Evolutionary conservation across 2,797 vertebrate species (phyloP).

Genomic region (Silurus aristotelis): DNA sequence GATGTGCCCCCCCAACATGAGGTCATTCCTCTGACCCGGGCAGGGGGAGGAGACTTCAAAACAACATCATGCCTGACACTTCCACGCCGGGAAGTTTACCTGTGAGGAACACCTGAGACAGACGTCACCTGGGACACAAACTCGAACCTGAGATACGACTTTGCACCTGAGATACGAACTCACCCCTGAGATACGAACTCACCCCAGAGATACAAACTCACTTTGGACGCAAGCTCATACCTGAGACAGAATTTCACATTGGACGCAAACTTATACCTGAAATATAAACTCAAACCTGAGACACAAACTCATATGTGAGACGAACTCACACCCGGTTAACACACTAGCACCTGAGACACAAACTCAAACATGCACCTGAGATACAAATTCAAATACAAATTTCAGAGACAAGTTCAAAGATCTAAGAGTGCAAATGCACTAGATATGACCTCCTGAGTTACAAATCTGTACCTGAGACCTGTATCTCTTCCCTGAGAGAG

Average conservation of each 20-base stretch:
- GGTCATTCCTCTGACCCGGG: conserved; percentile 93
- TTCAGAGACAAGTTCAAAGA: conserved; percentile 3
- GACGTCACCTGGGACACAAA: not conserved
- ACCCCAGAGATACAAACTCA: not conserved
- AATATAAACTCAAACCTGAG: not conserved
- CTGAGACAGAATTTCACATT: not conserved
- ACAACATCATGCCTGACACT: conserved; percentile 94
- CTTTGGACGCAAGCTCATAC: not conserved
- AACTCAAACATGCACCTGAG: conserved; percentile 32
- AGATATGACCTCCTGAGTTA: not conserved
- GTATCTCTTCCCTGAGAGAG: not conserved
- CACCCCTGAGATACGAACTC: not conserved
- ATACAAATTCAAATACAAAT: not conserved
- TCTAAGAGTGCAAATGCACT: too few species aligned
- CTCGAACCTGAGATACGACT: conserved; percentile 33
- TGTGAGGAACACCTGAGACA: conserved; percentile 73
- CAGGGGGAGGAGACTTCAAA: conserved; percentile 89
- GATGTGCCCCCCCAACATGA: conserved; percentile 72
- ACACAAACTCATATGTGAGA: not conserved
- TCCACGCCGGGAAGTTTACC: conserved; percentile 95
- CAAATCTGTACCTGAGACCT: not conserved
- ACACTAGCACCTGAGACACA: not conserved
- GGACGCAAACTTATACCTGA: not conserved
- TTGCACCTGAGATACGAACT: conserved; percentile 26
- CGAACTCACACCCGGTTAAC: not conserved